A percentile compares a stretch with the other conserved stretches of the same genome.
Conservation (phyloP, 2,888 invertebrate genomes). For the Amblyjoppa proteus region DNA sequence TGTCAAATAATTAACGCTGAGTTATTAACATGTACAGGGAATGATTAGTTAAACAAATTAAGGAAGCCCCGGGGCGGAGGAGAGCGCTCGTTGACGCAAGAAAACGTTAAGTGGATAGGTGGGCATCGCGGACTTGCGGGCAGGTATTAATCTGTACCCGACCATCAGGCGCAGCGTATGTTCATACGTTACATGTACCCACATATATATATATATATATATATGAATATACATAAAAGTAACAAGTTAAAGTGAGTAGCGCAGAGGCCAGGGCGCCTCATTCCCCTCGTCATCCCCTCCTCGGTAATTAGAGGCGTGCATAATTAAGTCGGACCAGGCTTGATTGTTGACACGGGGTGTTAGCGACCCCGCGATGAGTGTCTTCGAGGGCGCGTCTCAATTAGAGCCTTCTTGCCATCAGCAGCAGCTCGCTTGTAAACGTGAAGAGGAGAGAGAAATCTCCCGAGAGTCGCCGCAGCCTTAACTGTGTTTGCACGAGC, state of each 20-base stretch:
- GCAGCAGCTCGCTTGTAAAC: slow-evolving; percentile 30
- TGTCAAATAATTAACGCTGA: slow-evolving; percentile 81
- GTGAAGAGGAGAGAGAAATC: slow-evolving; percentile 53
- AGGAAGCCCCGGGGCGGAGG: slow-evolving; percentile 58
- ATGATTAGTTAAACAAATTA: slow-evolving; percentile 83
- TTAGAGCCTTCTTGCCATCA: slow-evolving; percentile 77
- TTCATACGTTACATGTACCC: slow-evolving; percentile 41
- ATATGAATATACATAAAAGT: slow-evolving; percentile 28
- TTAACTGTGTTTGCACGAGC: slow-evolving; percentile 78
- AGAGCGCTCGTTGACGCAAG: slow-evolving; percentile 73
- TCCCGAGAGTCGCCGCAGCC: slow-evolving; percentile 44
- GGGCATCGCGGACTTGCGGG: slow-evolving; percentile 50
- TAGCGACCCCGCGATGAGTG: slow-evolving; percentile 81
- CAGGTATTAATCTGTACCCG: slow-evolving; percentile 59
- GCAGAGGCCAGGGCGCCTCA: slow-evolving; percentile 60
- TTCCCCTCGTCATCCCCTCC: slow-evolving; percentile 66
- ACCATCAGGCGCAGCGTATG: slow-evolving; percentile 40
- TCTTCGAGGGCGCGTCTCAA: slow-evolving; percentile 84
- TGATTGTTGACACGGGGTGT: slow-evolving; percentile 83
- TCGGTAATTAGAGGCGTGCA: slow-evolving; percentile 84
- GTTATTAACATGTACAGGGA: slow-evolving; percentile 65
- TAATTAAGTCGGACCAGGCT: slow-evolving; percentile 78
- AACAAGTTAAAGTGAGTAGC: slow-evolving; percentile 32
- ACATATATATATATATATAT: slow-evolving; percentile 50
- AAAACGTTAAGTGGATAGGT: slow-evolving; percentile 78